Conservation (phyloP, 1,140 invertebrate species). For the Leguminivora glycinivorella region DNA sequence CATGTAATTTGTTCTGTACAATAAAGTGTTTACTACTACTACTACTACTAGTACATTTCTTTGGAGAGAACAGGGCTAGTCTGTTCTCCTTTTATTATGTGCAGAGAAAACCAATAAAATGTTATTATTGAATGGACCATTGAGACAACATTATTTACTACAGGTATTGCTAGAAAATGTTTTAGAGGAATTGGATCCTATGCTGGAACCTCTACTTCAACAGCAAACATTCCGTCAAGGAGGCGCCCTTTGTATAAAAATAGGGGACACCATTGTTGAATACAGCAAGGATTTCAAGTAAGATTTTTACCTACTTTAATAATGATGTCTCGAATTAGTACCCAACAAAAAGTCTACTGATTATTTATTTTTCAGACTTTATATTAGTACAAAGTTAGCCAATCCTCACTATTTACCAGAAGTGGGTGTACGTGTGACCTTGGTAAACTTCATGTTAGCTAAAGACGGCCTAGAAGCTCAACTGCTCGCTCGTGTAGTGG, state of each 20-base stretch:
- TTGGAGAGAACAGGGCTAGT: too few species aligned
- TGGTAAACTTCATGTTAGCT: slow-evolving; percentile 96
- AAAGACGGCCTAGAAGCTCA: slow-evolving; percentile 94
- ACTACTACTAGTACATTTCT: too few species aligned
- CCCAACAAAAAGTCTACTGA: not conserved
- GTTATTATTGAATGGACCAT: not conserved
- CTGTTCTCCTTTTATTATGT: too few species aligned
- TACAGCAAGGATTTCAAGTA: slow-evolving; percentile 93
- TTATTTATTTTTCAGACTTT: slow-evolving; percentile 82
- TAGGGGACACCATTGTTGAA: slow-evolving; percentile 89
- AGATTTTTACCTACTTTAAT: slow-evolving; percentile 31
- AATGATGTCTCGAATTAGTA: not conserved
- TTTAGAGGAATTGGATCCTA: slow-evolving; percentile 92
- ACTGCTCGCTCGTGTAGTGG: slow-evolving; percentile 93
- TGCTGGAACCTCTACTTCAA: slow-evolving; percentile 91
- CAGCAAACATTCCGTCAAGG: slow-evolving; percentile 96
- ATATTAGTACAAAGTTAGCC: slow-evolving; percentile 95
- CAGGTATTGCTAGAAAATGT: slow-evolving; percentile 92
- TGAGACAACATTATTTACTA: slow-evolving; percentile 38
- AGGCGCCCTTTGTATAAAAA: slow-evolving; percentile 88
- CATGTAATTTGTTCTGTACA: too few species aligned
- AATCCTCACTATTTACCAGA: slow-evolving; percentile 97
- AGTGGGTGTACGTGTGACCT: slow-evolving; percentile 93
- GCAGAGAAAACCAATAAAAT: too few species aligned
- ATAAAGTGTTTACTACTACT: too few species aligned